Base-by-base conservation (phyloP, 2,113 vertebrate genomes). In the Meriones unguiculatus region DNA sequence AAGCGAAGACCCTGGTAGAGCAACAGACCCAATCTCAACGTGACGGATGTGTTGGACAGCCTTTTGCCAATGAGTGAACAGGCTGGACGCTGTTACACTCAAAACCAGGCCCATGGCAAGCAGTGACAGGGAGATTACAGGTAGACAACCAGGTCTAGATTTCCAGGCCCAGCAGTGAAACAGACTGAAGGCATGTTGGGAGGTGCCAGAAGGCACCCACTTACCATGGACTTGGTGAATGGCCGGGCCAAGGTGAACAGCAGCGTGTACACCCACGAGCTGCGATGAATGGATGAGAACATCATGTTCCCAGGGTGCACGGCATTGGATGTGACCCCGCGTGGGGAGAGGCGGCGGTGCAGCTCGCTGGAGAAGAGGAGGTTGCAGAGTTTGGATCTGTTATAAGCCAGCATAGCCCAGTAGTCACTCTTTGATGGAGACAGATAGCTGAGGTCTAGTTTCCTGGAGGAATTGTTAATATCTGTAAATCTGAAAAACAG, bases 161-260 rank as follows among this genome's bases (percentile, higher is more conserved):
- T 95, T 97, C 65, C 32, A 91, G 89, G 30, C 77, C 85, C 76
- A 81, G 24, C 67, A 22, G 7, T 0, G 59, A 87, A 73, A 38
- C 7, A 25, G 87, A 59, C n/a, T 1, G 8, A 95, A 57, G 72
- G 92, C 0, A 20, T 76, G 46, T 17, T 28, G 81, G 38, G 25
- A 32, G 72, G 93, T 0, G 11, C 15, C 0, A 4, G 0, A 76
- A 95, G 70, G n/a, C 20, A 4, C 14, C 94, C 77, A 67, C 99
- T 99, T 99, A 99, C 99, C 99, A 99, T 99, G 82, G 99, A 99
- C 97, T 99, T 99, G 98, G 99, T 99, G 98, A 99, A 99, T 24
- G 99, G 99, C 18, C 99, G 98, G 89, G 98, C 99, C 98, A 99
- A 97, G 75, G 98, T 98, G 98, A 99, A 99, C 69, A 99, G 99